Percentiles rank a stretch among this genome's conserved stretches.
These are phyloP conservation scores for Tipula helvola DNA, from an alignment of 2,888 invertebrate genomes.

Conservation along the genomic window DNA sequence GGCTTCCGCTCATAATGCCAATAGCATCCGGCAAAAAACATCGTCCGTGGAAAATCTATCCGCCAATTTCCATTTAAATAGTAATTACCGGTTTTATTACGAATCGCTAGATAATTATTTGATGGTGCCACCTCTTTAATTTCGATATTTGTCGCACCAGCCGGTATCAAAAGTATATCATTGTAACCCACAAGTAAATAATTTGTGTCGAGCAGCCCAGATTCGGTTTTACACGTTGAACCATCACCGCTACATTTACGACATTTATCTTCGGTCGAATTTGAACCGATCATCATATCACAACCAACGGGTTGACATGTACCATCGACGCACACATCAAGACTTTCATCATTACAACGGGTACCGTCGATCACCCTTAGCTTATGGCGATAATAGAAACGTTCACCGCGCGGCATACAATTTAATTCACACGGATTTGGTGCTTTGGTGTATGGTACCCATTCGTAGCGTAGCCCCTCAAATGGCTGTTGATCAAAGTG, in stretches of 20 bases:
- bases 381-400: slow-evolving; percentile 82
- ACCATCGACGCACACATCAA: slow-evolving; percentile 91
- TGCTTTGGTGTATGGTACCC: slow-evolving; percentile 80
- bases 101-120: slow-evolving; percentile 77
- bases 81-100: slow-evolving; percentile 70
- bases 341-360: slow-evolving; percentile 63
- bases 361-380: slow-evolving; percentile 74
- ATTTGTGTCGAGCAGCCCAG: slow-evolving; percentile 55
- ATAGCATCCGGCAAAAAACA: slow-evolving; percentile 67
- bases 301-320: slow-evolving; percentile 92
- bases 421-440: slow-evolving; percentile 88
- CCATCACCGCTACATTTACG: slow-evolving; percentile 87
- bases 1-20: slow-evolving; percentile 82
- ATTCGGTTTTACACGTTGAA: slow-evolving; percentile 68
- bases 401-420: slow-evolving; percentile 84
- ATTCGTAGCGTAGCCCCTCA: slow-evolving; percentile 69
- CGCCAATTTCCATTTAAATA: slow-evolving; percentile 92
- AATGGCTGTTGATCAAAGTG: slow-evolving; percentile 69
- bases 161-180: slow-evolving; percentile 79
- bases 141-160: slow-evolving; percentile 81
- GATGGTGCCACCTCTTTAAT: slow-evolving; percentile 69
- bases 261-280: slow-evolving; percentile 77
- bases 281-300: slow-evolving; percentile 86
- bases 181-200: slow-evolving; percentile 76
- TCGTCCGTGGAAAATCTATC: slow-evolving; percentile 76